Percentiles rank a stretch among this genome's conserved stretches.
Conservation (phyloP, 1,140 invertebrate genomes). For the Drosophila ficusphila region DNA sequence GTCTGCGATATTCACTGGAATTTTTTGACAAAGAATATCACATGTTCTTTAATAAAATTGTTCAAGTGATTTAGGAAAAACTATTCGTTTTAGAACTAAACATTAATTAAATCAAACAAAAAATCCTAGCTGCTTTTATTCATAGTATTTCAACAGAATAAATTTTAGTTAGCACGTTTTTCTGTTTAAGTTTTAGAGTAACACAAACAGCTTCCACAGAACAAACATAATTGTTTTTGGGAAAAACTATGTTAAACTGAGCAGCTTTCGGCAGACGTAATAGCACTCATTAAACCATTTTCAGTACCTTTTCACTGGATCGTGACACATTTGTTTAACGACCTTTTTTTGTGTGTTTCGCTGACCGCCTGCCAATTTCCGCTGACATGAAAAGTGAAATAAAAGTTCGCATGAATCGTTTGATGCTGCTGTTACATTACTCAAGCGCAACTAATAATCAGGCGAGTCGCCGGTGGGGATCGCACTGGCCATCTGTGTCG, state of each 20-base stretch:
- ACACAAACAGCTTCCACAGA: neutral
- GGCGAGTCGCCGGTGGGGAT: conserved; percentile 36
- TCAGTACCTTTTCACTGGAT: conserved; percentile 26
- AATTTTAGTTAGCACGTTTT: neutral
- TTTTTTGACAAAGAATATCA: neutral
- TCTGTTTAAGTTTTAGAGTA: too few species aligned
- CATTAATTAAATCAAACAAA: too few species aligned
- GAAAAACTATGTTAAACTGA: neutral
- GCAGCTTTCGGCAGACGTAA: conserved; percentile 7
- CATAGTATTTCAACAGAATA: too few species aligned
- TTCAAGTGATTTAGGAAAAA: too few species aligned
- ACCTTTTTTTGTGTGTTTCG: conserved; percentile 17
- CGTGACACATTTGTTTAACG: conserved; percentile 52
- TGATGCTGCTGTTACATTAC: conserved; percentile 38
- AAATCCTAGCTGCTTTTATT: too few species aligned
- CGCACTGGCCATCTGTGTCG: conserved; percentile 65
- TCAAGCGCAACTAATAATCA: conserved; percentile 61
- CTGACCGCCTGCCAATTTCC: conserved; percentile 50
- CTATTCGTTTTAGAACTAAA: too few species aligned
- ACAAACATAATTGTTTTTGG: conserved; percentile 1
- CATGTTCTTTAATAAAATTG: too few species aligned
- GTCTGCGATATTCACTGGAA: neutral
- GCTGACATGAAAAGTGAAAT: conserved; percentile 69
- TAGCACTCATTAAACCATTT: conserved; percentile 24
- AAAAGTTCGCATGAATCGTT: conserved; percentile 43